These are phyloP conservation scores for Netelia melanura DNA, from an alignment of 2,888 invertebrate species.

Conservation along the genomic window DNA sequence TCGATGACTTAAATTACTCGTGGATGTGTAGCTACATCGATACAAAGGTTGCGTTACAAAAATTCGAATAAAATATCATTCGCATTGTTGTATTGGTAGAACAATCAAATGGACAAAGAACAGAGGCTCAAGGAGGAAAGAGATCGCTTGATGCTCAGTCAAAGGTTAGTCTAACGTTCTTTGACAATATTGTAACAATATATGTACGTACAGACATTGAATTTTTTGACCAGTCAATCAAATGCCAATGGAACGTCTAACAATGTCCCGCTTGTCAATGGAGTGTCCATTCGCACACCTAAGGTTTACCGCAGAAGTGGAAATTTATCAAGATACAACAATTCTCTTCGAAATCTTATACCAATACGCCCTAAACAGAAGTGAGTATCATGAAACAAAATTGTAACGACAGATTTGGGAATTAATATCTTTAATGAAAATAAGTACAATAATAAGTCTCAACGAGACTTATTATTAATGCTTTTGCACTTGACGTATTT, in stretches of 20 bases:
- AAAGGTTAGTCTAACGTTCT: conserved; percentile 38
- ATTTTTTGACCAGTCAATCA: conserved; percentile 4
- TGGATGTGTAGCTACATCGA: background rate
- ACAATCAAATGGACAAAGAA: conserved; percentile 35
- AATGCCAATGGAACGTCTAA: conserved; percentile 31
- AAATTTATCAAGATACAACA: conserved; percentile 75
- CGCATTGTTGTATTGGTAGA: background rate
- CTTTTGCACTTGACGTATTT: no score
- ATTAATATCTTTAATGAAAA: no score
- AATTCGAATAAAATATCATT: conserved; percentile 1
- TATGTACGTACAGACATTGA: background rate
- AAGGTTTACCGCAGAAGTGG: conserved; percentile 63
- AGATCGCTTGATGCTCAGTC: conserved; percentile 1
- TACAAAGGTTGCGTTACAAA: background rate
- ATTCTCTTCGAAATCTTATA: conserved; percentile 78
- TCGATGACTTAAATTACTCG: background rate
- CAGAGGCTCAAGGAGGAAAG: conserved; percentile 4
- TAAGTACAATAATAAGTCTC: no score
- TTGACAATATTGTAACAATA: background rate
- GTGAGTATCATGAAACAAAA: conserved; percentile 68
- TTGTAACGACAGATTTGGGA: no score
- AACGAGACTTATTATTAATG: no score
- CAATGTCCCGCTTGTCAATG: conserved; percentile 42
- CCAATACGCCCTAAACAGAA: conserved; percentile 75
- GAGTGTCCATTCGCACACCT: background rate